Base-by-base conservation (phyloP, 2,797 vertebrate genomes). In the Poecilia velifera region DNA sequence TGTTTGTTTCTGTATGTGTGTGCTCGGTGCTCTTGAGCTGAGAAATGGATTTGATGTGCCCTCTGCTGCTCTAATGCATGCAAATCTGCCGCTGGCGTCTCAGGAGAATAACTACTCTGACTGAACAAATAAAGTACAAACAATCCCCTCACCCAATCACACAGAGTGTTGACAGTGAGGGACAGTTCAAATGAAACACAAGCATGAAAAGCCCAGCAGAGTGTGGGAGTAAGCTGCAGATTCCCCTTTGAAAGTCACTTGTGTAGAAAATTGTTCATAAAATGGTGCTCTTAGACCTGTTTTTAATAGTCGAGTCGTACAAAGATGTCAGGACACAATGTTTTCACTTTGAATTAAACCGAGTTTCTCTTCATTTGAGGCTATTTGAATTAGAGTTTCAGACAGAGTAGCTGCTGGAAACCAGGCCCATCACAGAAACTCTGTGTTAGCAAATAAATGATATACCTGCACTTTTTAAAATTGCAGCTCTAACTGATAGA, bases 31-130 rank as follows among this genome's bases (percentile, higher is more conserved):
- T 88, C 78, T 76, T 31, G 78, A 88, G 86, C 85, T 91, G 87
- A 87, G 84, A 89, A 93, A 92, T 91, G 84, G 86, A 93, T 94
- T 93, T 91, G 87, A 93, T 91, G 92, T 90, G 85, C 90, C 84
- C 87, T 87, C 72, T 57, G 80, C 86, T 87, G 84, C 84, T 86
- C 81, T 93, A 94, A 94, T 94, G 87, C 87, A 93, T 94, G 93
- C 93, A 93, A 93, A 95, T 94, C 91, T 90, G 84, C 82, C 16
- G 14, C 86, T 85, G 77, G 87, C 46, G 88, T 95, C 91, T 90
- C 90, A 81, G 79, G 84, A 92, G 91, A 93, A 92, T 91, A 88
- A 93, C 84, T 92, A 90, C 77, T 89, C 89, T 84, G 86, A 72
- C 85, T 88, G 84, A 62, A 87, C 81, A 90, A 88, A 89, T 90